A percentile compares a stretch with the other conserved stretches of the same genome.
These are phyloP conservation scores for Ornithorhynchus anatinus DNA, from an alignment of 2,113 vertebrate genomes.

Conservation along the genomic window DNA sequence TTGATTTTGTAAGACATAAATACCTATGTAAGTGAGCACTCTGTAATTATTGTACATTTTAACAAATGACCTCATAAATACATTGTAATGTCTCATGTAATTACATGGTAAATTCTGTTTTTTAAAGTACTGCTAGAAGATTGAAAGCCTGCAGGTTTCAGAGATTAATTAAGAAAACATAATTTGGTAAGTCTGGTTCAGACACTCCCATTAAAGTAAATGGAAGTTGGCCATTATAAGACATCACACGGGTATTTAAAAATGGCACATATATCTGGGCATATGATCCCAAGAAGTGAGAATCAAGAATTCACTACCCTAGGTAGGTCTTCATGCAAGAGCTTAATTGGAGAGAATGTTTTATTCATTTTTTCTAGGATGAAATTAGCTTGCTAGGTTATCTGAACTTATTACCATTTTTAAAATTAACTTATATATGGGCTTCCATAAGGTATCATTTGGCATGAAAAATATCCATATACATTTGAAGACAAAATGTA, in stretches of 20 bases:
- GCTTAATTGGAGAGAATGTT: too few relatives aligned
- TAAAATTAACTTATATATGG: not conserved
- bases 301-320: too few relatives aligned
- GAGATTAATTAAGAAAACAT: constrained; percentile 55
- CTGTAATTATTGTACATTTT: constrained; percentile 63
- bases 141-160: constrained; percentile 49
- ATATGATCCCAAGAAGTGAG: too few relatives aligned
- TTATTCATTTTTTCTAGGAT: too few relatives aligned
- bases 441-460: too few relatives aligned
- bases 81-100: constrained; percentile 66
- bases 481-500: too few relatives aligned
- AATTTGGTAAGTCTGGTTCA: constrained; percentile 46
- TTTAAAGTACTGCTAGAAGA: constrained; percentile 36
- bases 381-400: not conserved
- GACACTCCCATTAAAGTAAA: constrained; percentile 21
- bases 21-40: constrained; percentile 55
- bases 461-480: too few relatives aligned
- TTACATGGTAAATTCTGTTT: constrained; percentile 59
- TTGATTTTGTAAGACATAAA: constrained; percentile 63
- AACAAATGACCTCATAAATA: constrained; percentile 67
- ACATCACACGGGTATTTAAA: not conserved
- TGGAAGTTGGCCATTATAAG: not conserved
- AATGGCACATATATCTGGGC: too few relatives aligned
- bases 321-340: too few relatives aligned
- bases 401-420: not conserved